Conservation (phyloP, 2,113 vertebrate species). For the Lethenteron reissneri region DNA sequence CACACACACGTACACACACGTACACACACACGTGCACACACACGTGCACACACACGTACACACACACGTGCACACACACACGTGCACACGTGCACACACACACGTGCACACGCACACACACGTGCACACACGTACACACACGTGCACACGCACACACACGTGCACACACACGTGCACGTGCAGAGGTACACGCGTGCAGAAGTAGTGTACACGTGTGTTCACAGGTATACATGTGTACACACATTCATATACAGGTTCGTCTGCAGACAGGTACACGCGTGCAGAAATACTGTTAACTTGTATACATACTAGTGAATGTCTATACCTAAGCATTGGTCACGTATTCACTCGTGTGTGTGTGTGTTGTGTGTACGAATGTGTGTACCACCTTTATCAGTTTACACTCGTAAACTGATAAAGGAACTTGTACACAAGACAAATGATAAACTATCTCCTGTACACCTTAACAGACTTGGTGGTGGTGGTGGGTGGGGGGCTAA, state of each 20-base stretch:
- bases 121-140: not conserved
- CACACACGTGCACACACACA: not conserved
- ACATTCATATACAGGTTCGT: not conserved
- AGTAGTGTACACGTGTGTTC: not conserved
- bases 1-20: not conserved
- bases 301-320: too few relatives aligned
- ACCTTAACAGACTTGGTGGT: too few relatives aligned
- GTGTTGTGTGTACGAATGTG: too few relatives aligned
- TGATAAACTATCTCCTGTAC: too few relatives aligned
- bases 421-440: too few relatives aligned
- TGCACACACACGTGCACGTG: not conserved
- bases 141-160: not conserved
- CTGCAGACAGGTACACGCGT: not conserved
- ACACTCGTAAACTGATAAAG: too few relatives aligned
- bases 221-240: not conserved
- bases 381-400: too few relatives aligned
- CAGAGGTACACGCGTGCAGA: not conserved
- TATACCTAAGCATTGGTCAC: too few relatives aligned
- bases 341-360: too few relatives aligned
- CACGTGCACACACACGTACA: not conserved
- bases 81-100: not conserved
- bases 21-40: not conserved
- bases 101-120: not conserved
- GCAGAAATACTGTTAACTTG: too few relatives aligned
- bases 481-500: too few relatives aligned